These are phyloP conservation scores for Protophormia terraenovae DNA, from an alignment of 2,888 invertebrate species.

Conservation along the genomic window DNA sequence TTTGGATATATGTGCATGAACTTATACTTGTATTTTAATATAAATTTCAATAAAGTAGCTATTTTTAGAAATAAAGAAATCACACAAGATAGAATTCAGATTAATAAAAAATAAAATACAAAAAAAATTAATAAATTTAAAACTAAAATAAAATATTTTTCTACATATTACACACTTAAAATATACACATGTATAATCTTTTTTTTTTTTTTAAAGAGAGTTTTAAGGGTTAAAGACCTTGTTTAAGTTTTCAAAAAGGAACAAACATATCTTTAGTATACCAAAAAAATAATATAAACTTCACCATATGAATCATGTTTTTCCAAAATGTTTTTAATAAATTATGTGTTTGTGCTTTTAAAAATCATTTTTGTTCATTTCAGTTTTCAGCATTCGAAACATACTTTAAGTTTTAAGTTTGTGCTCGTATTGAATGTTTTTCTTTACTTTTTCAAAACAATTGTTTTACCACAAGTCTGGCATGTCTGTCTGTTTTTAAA, in stretches of 20 bases:
- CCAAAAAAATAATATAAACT: not conserved
- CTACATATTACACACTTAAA: no score
- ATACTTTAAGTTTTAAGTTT: conserved; percentile 23
- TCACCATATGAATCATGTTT: conserved; percentile 17
- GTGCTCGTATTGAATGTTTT: conserved; percentile 1
- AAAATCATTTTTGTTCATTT: not conserved
- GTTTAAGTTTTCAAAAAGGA: not conserved
- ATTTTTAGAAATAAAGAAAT: no score
- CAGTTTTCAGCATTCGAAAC: conserved; percentile 4
- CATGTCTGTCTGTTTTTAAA: not conserved
- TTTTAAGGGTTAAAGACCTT: conserved; percentile 40
- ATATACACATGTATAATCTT: no score
- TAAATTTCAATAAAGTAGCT: no score
- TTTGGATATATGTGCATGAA: no score
- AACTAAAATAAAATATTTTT: no score
- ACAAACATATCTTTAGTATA: conserved; percentile 2
- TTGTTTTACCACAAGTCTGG: conserved; percentile 27
- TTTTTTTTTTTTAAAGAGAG: no score
- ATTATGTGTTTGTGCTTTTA: not conserved
- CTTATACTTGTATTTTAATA: no score
- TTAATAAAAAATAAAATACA: no score
- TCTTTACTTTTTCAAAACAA: not conserved
- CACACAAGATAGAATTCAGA: no score
- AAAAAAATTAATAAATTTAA: no score
- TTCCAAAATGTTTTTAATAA: not conserved